These are phyloP conservation scores for Rhorus exstirpatorius DNA, from an alignment of 2,888 invertebrate genomes.

Conservation along the genomic window DNA sequence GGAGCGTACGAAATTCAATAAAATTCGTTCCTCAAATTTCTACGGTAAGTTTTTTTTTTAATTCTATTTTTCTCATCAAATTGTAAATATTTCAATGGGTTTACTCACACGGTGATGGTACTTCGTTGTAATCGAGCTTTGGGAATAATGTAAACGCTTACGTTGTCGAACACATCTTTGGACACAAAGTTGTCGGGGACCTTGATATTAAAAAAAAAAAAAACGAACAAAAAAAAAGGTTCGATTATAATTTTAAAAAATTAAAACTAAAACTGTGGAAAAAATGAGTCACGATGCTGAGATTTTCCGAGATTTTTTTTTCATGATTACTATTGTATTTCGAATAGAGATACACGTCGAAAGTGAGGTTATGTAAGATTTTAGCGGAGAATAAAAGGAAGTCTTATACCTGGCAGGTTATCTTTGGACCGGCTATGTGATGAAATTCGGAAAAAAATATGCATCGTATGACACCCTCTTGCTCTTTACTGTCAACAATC, in stretches of 20 bases:
- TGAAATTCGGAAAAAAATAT: constrained; percentile 94
- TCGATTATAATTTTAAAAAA: no score
- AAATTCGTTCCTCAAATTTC: no score
- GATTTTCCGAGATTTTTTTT: no score
- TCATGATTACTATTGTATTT: no score
- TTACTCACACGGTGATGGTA: constrained; percentile 95
- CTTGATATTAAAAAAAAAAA: constrained; percentile 87
- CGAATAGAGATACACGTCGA: no score
- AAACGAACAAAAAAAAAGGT: constrained; percentile 1
- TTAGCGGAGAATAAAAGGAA: constrained; percentile 69
- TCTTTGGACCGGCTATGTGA: constrained; percentile 93
- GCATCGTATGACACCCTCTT: constrained; percentile 91
- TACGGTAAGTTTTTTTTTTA: constrained; percentile 40
- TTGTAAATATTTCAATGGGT: not conserved
- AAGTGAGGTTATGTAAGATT: constrained; percentile 40
- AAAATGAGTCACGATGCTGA: no score
- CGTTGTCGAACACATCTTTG: constrained; percentile 97
- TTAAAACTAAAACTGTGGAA: no score
- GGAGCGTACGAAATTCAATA: not conserved
- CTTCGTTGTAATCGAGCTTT: constrained; percentile 96
- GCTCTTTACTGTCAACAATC: constrained; percentile 55
- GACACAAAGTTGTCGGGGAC: constrained; percentile 96
- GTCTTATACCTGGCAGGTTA: constrained; percentile 96
- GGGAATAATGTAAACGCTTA: constrained; percentile 98
- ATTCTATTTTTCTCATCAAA: constrained; percentile 15